phyloP scores from a whole-genome alignment of 2,888 invertebrate species.

The Coleophora flavipennella region DNA sequence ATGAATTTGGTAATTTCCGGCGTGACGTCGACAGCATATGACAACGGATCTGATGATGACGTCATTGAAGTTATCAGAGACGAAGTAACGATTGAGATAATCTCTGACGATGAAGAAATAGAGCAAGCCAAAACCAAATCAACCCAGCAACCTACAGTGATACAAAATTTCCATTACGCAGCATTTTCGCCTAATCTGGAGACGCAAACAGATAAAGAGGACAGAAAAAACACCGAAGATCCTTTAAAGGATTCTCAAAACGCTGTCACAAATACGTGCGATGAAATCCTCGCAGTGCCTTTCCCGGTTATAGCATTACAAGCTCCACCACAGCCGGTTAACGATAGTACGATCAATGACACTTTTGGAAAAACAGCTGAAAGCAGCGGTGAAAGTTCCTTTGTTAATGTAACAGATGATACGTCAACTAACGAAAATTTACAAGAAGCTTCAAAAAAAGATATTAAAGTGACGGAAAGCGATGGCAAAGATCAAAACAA shows the following conservation, averaged over 20 bases:
- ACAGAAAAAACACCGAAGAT: slow-evolving; percentile 22
- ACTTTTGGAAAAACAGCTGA: slow-evolving; percentile 4
- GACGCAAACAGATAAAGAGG: slow-evolving; percentile 16
- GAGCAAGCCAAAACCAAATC: slow-evolving; percentile 30
- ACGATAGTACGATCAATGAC: neutral
- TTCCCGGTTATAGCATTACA: slow-evolving; percentile 10
- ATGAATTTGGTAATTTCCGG: slow-evolving; percentile 27
- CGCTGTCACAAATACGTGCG: slow-evolving; percentile 12
- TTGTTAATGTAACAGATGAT: slow-evolving; percentile 30
- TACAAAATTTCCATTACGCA: slow-evolving; percentile 23
- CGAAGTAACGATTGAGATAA: slow-evolving; percentile 59
- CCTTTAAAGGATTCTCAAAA: slow-evolving; percentile 23
- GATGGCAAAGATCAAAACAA: neutral
- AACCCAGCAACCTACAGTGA: slow-evolving; percentile 10
- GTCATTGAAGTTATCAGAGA: slow-evolving; percentile 62
- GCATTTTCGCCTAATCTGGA: slow-evolving; percentile 21
- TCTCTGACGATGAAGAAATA: slow-evolving; percentile 57
- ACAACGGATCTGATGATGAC: slow-evolving; percentile 54
- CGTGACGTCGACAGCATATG: slow-evolving; percentile 23
- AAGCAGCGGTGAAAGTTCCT: slow-evolving; percentile 21
- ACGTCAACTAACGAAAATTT: slow-evolving; percentile 6
- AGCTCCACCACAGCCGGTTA: slow-evolving; percentile 9
- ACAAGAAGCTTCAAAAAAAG: neutral
- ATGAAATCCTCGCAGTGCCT: slow-evolving; percentile 6
- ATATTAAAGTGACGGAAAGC: neutral